Evolutionary conservation across 2,888 invertebrate genomes (phyloP).

Genomic region (Ectobius pallidus): DNA sequence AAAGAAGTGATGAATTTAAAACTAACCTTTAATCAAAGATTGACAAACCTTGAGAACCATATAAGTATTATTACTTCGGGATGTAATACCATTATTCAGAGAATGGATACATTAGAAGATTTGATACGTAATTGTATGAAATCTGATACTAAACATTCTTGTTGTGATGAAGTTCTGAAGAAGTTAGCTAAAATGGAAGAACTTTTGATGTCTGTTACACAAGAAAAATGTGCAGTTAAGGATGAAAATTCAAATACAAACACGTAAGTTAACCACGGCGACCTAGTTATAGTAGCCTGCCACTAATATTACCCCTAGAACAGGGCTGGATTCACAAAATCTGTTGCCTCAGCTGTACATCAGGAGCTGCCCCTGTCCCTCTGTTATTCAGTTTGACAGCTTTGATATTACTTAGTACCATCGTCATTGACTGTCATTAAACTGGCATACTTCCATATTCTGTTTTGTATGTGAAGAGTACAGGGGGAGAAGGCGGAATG

Average conservation of each 20-base stretch:
- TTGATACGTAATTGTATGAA: slow-evolving; percentile 31
- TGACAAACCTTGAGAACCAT: slow-evolving; percentile 35
- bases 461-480: no score
- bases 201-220: slow-evolving; percentile 16
- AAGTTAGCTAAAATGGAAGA: slow-evolving; percentile 35
- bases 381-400: no score
- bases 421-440: no score
- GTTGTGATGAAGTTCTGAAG: slow-evolving; percentile 43
- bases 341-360: no score
- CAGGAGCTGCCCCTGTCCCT: no score
- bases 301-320: no score
- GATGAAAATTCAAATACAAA: background rate
- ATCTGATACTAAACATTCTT: slow-evolving; percentile 38
- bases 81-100: slow-evolving; percentile 38
- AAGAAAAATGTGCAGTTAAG: background rate
- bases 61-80: slow-evolving; percentile 33
- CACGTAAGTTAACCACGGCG: slow-evolving; percentile 3
- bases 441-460: no score
- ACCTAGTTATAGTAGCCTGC: no score
- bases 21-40: slow-evolving; percentile 36
- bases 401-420: no score
- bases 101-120: slow-evolving; percentile 39
- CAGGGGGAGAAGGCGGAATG: no score
- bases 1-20: slow-evolving; percentile 37
- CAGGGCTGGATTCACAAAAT: no score